Percentiles rank a stretch among this genome's conserved stretches.
Conservation (phyloP, 2,888 invertebrate genomes). For the Linnaemya tessellans region DNA sequence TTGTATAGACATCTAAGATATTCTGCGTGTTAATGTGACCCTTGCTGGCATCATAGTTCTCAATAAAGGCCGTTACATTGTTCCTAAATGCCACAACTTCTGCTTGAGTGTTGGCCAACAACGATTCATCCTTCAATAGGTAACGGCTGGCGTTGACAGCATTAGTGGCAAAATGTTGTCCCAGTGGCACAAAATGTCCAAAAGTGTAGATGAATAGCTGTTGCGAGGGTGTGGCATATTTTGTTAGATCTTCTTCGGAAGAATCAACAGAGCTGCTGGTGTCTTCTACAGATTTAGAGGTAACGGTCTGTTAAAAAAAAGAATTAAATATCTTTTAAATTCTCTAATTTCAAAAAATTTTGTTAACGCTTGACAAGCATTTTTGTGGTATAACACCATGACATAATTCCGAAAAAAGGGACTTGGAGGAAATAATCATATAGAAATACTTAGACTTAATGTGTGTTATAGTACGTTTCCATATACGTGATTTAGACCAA, state of each 20-base stretch:
- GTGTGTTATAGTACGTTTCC: no score
- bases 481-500: no score
- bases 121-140: conserved; percentile 53
- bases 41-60: conserved; percentile 24
- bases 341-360: not conserved
- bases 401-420: no score
- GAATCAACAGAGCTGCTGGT: not conserved
- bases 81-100: conserved; percentile 34
- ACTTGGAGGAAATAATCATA: no score
- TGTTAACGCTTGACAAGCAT: no score
- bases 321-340: not conserved
- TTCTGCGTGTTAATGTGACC: conserved; percentile 30
- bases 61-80: conserved; percentile 50
- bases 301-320: not conserved
- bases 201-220: conserved; percentile 32
- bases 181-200: conserved; percentile 21
- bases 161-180: conserved; percentile 18
- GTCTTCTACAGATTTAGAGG: not conserved
- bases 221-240: not conserved
- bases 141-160: conserved; percentile 40
- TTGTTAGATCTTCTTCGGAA: conserved; percentile 23
- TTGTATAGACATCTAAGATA: conserved; percentile 55
- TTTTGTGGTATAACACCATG: no score
- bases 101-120: not conserved
- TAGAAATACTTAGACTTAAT: no score